Percentiles rank a stretch among this genome's conserved stretches.
Evolutionary conservation across 1,140 invertebrate genomes (phyloP).

Genomic region (Pachyrhynchus sulphureomaculatus): DNA sequence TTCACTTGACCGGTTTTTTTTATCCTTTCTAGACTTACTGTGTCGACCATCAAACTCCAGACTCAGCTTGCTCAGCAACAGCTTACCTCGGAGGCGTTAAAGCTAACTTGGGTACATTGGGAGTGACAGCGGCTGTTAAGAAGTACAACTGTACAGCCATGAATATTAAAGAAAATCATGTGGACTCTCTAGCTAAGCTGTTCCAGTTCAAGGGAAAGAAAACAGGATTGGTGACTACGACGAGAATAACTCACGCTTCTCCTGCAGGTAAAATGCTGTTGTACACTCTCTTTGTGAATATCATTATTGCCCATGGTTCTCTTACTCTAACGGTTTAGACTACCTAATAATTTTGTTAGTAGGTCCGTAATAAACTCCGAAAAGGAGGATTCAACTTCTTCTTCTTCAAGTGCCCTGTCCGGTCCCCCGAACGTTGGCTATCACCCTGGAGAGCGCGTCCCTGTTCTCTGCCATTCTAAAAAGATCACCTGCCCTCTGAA

Average conservation of each 20-base stretch:
- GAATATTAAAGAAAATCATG: slow-evolving; percentile 47
- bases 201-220: slow-evolving; percentile 70
- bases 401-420: too few species aligned
- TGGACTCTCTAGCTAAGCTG: slow-evolving; percentile 70
- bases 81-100: slow-evolving; percentile 85
- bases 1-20: too few species aligned
- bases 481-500: too few species aligned
- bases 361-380: too few species aligned
- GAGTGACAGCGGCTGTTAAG: slow-evolving; percentile 66
- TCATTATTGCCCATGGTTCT: background rate
- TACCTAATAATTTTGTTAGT: background rate
- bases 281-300: background rate
- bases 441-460: too few species aligned
- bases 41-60: slow-evolving; percentile 76
- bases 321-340: background rate
- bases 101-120: slow-evolving; percentile 76
- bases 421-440: too few species aligned
- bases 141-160: slow-evolving; percentile 21
- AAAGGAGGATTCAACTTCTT: too few species aligned
- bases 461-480: too few species aligned
- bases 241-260: slow-evolving; percentile 78
- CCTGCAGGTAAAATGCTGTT: slow-evolving; percentile 57
- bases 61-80: slow-evolving; percentile 68
- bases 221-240: slow-evolving; percentile 78
- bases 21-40: slow-evolving; percentile 77